Conservation (phyloP, 2,888 invertebrate species). For the Acronicta aceris region DNA sequence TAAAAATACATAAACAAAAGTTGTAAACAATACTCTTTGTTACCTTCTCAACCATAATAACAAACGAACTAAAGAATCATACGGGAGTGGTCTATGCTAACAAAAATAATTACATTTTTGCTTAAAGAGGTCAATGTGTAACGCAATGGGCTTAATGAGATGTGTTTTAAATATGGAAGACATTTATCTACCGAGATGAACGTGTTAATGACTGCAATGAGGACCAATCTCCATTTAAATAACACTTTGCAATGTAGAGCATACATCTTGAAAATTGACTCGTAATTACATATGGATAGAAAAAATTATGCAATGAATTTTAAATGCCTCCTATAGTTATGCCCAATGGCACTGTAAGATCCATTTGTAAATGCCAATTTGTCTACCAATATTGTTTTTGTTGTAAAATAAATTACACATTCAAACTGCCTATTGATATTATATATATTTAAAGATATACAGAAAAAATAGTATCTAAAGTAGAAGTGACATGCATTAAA, state of each 20-base stretch:
- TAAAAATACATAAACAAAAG: no score
- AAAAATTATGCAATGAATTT: conserved; percentile 42
- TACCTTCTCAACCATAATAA: no score
- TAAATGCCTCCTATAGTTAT: conserved; percentile 20
- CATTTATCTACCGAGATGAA: conserved; percentile 52
- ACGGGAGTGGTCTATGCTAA: no score
- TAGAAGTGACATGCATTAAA: no score
- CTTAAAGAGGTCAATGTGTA: conserved; percentile 30
- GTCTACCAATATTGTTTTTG: conserved; percentile 39
- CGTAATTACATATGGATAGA: conserved; percentile 41
- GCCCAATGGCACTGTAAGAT: conserved; percentile 30
- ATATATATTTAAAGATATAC: no score
- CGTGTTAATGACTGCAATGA: conserved; percentile 57
- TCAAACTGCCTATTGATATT: no score
- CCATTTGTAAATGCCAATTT: conserved; percentile 35
- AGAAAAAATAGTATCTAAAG: no score
- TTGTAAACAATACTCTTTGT: no score
- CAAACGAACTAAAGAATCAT: no score
- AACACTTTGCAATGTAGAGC: conserved; percentile 44
- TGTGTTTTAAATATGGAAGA: conserved; percentile 38
- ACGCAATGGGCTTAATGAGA: conserved; percentile 33
- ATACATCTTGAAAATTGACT: conserved; percentile 27
- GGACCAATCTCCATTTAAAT: conserved; percentile 46
- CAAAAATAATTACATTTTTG: not conserved
- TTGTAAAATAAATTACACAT: conserved; percentile 8